A percentile compares a stretch with the other conserved stretches of the same genome.
Conservation (phyloP, 2,888 invertebrate genomes). For the Diaprepes abbreviatus region DNA sequence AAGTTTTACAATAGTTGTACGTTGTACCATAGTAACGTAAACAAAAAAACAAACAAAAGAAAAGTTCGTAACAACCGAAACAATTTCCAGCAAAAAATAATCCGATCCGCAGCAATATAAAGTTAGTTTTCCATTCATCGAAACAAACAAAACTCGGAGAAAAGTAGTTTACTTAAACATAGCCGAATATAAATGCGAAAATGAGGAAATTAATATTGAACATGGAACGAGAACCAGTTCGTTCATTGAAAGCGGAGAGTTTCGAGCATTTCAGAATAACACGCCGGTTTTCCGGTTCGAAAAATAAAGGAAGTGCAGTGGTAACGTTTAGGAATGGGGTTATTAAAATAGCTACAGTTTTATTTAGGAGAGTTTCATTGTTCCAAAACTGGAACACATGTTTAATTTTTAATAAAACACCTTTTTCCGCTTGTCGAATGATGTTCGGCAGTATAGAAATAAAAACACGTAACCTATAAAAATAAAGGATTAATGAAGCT, state of each 20-base stretch:
- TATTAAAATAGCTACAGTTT: neutral
- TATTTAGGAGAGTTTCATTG: neutral
- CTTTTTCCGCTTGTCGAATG: too few relatives aligned
- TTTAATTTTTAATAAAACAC: too few relatives aligned
- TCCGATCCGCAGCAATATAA: neutral
- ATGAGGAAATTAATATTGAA: slow-evolving; percentile 15
- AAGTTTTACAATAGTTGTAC: too few relatives aligned
- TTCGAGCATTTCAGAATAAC: neutral
- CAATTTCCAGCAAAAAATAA: neutral
- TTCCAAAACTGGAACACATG: too few relatives aligned
- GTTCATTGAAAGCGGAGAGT: neutral
- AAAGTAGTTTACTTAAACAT: neutral
- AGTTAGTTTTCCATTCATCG: neutral
- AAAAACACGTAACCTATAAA: too few relatives aligned
- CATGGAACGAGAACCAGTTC: neutral
- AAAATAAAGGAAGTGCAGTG: neutral
- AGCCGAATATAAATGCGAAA: slow-evolving; percentile 2
- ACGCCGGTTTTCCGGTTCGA: neutral
- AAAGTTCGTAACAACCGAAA: too few relatives aligned
- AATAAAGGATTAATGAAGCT: too few relatives aligned
- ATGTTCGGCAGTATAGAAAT: too few relatives aligned
- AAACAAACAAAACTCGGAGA: slow-evolving; percentile 4
- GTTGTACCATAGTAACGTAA: too few relatives aligned
- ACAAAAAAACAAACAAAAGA: too few relatives aligned
- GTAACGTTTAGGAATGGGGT: neutral